These are phyloP conservation scores for Thamnaconus septentrionalis DNA, from an alignment of 2,113 vertebrate species.

Conservation along the genomic window DNA sequence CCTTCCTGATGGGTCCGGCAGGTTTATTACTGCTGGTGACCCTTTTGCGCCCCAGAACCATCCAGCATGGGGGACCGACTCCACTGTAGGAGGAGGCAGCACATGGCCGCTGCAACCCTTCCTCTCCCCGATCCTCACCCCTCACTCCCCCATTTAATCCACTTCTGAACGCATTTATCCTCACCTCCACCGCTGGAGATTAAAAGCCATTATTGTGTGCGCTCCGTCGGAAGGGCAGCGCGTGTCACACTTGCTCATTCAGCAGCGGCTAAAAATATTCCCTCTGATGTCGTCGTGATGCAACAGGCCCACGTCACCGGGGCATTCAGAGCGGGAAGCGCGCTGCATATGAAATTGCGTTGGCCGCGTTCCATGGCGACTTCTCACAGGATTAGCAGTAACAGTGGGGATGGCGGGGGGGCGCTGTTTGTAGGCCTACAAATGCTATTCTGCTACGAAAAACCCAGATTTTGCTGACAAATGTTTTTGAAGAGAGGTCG, in stretches of 20 bases:
- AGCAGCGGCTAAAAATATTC: slow-evolving; percentile 65
- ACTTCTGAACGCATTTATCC: slow-evolving; percentile 52
- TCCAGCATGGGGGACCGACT: slow-evolving; percentile 2
- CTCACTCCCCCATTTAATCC: slow-evolving; percentile 14
- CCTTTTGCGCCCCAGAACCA: slow-evolving; percentile 3
- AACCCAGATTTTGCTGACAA: slow-evolving; percentile 23
- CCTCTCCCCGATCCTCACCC: background rate
- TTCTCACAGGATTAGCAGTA: slow-evolving; percentile 18
- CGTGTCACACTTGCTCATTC: slow-evolving; percentile 56
- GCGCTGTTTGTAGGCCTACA: slow-evolving; percentile 4
- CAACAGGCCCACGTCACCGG: slow-evolving; percentile 56
- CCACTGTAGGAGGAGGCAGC: too few relatives aligned
- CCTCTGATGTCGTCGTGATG: slow-evolving; percentile 59
- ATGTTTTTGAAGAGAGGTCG: background rate
- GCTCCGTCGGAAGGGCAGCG: slow-evolving; percentile 32
- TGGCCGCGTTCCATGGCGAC: slow-evolving; percentile 22
- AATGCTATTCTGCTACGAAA: too few relatives aligned
- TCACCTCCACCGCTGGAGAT: slow-evolving; percentile 49
- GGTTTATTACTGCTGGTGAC: slow-evolving; percentile 33
- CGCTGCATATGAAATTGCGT: slow-evolving; percentile 28
- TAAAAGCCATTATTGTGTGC: slow-evolving; percentile 61
- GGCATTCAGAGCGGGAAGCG: slow-evolving; percentile 28
- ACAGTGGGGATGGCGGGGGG: background rate
- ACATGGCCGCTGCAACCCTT: too few relatives aligned
- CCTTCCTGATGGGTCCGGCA: slow-evolving; percentile 18